Base-by-base conservation (phyloP, 2,888 invertebrate genomes). In the Polyploca ridens region DNA sequence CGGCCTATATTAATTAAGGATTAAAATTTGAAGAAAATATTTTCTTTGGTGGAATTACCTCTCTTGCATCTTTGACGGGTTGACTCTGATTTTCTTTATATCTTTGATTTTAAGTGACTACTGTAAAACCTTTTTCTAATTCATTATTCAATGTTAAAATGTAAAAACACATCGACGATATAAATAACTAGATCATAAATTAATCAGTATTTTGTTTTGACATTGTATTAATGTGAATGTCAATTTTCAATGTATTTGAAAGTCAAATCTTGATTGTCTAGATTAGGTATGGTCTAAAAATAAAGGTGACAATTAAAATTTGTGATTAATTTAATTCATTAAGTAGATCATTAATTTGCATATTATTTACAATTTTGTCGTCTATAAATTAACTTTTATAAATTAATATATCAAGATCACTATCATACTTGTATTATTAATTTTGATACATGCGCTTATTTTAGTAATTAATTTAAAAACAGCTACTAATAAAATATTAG, bases 331-430 rank as follows among this genome's bases (percentile, higher is more conserved):
- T 33, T 3, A 33, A 58, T 6, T 1, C 35, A 35, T 7, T 35
- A 16, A 59, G n/a, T 60, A 38, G 38, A 41, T 60, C 11, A 60
- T 61, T 44, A 61, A 61, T 61, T 41, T 44, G 61, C 41, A 61
- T 41, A 41, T 14, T 38, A 3, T 10, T 8, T 5, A 16, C 3
- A 16, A 58, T 16, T 38, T 60, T 60, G 35, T 60, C 38, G 7
- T 11, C 7, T 60, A 38, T 16, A 16, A 60, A 60, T 60, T 60
- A 3, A 60, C 59, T 38, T 60, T 38, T 38, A 6, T 16, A 19
- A n/a, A 60, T 38, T 60, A n/a, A 60, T 60, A 16, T 38, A 60
- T 35, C 35, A 60, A 60, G 59, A 60, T 60, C 5, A 11, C 3
- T 60, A 38, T 60, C 59, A 3, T 5, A 35, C 38, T 60, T 13